These are phyloP conservation scores for Eclectus roratus DNA, from an alignment of 2,113 vertebrate species.

Conservation along the genomic window DNA sequence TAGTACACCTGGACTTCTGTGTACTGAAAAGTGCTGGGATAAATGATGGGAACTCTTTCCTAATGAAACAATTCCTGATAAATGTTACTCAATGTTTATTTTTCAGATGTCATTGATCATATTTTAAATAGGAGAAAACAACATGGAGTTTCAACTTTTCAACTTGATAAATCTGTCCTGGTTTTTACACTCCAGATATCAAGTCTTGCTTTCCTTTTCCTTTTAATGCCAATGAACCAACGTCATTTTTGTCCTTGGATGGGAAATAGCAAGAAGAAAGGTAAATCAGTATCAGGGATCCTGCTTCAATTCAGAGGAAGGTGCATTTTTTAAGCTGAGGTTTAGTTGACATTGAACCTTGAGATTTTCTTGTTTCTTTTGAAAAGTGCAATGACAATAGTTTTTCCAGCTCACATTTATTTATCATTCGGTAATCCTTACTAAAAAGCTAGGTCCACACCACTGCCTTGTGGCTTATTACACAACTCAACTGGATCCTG, in stretches of 20 bases:
- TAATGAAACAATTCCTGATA: not conserved
- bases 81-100: not conserved
- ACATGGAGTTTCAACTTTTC: not conserved
- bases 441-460: not conserved
- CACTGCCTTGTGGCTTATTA: not conserved
- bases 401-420: not conserved
- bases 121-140: not conserved
- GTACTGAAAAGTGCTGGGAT: not conserved
- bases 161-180: not conserved
- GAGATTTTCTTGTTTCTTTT: not conserved
- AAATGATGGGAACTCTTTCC: not conserved
- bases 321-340: not conserved
- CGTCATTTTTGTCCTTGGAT: not conserved
- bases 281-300: not conserved
- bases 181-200: not conserved
- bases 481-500: not conserved
- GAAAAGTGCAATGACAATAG: not conserved
- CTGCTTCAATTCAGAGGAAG: not conserved
- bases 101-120: not conserved
- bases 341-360: not conserved
- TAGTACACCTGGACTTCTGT: not conserved
- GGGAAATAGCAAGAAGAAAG: not conserved
- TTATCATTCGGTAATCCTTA: not conserved
- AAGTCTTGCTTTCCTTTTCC: not conserved
- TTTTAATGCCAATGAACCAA: not conserved